Conservation (phyloP, 1,140 invertebrate species). For the Homalodisca vitripennis region DNA sequence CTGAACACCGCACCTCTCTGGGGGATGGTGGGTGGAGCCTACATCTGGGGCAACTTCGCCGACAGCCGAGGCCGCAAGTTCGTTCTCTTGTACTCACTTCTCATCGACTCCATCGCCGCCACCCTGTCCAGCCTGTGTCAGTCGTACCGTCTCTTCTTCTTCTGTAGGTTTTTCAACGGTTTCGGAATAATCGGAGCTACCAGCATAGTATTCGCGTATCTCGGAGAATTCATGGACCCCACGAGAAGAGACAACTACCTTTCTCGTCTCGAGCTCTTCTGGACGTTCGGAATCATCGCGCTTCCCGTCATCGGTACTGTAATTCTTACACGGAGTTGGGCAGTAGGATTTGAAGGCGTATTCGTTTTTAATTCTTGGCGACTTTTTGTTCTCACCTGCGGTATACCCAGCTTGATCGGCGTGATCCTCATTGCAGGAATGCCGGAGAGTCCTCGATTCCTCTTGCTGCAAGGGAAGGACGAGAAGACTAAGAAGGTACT, state of each 20-base stretch:
- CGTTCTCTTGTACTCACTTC: constrained; percentile 71
- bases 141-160: constrained; percentile 70
- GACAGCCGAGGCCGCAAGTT: constrained; percentile 76
- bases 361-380: constrained; percentile 13
- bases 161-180: constrained; percentile 77
- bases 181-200: constrained; percentile 74
- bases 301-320: constrained; percentile 50
- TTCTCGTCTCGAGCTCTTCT: constrained; percentile 78
- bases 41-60: constrained; percentile 83
- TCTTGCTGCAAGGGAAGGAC: background rate
- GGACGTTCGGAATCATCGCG: constrained; percentile 72
- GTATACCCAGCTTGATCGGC: background rate
- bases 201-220: constrained; percentile 73
- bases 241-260: constrained; percentile 70
- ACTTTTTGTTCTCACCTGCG: background rate
- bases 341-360: background rate
- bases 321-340: background rate
- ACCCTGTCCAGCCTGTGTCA: constrained; percentile 73
- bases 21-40: constrained; percentile 81
- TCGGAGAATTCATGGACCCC: constrained; percentile 72
- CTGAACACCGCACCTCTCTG: constrained; percentile 71
- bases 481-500: background rate
- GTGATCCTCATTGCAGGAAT: background rate
- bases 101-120: constrained; percentile 74
- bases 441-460: constrained; percentile 1